Percentiles rank a stretch among this genome's conserved stretches.
phyloP scores from a whole-genome alignment of 2,113 vertebrate species.

The Anoplopoma fimbria region DNA sequence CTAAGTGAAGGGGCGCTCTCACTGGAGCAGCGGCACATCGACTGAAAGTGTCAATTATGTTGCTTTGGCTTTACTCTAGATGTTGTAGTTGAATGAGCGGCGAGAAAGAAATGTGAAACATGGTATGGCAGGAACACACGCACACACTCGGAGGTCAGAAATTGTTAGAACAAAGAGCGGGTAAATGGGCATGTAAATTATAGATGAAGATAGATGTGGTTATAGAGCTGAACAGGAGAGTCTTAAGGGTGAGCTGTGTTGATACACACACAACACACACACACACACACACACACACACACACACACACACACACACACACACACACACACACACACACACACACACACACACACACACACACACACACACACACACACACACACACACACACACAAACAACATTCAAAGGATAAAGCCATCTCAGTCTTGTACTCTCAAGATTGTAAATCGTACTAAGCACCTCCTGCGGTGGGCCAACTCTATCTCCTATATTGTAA shows the following conservation, averaged over 20 bases:
- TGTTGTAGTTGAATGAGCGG: slow-evolving; percentile 25
- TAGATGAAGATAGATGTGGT: slow-evolving; percentile 48
- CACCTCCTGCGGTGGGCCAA: slow-evolving; percentile 32
- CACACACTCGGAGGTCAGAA: slow-evolving; percentile 14
- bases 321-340: slow-evolving; percentile 29
- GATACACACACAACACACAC: slow-evolving; percentile 36
- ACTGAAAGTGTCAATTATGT: slow-evolving; percentile 51
- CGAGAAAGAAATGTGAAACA: not conserved
- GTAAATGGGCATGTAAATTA: slow-evolving; percentile 59
- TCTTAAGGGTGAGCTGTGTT: slow-evolving; percentile 16
- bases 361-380: slow-evolving; percentile 29
- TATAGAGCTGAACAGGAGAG: slow-evolving; percentile 32
- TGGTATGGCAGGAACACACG: not conserved
- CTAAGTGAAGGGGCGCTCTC: slow-evolving; percentile 18
- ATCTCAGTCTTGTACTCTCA: slow-evolving; percentile 5
- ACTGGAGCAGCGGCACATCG: slow-evolving; percentile 11
- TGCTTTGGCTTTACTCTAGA: slow-evolving; percentile 29
- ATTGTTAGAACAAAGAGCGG: slow-evolving; percentile 40
- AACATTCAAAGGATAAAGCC: slow-evolving; percentile 22
- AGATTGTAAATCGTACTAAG: slow-evolving; percentile 66
- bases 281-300: slow-evolving; percentile 33
- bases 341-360: slow-evolving; percentile 31
- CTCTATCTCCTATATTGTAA: slow-evolving; percentile 47
- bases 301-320: slow-evolving; percentile 25
- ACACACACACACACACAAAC: slow-evolving; percentile 25